phyloP scores from a whole-genome alignment of 2,888 invertebrate genomes.

The Latrodectus hesperus region DNA sequence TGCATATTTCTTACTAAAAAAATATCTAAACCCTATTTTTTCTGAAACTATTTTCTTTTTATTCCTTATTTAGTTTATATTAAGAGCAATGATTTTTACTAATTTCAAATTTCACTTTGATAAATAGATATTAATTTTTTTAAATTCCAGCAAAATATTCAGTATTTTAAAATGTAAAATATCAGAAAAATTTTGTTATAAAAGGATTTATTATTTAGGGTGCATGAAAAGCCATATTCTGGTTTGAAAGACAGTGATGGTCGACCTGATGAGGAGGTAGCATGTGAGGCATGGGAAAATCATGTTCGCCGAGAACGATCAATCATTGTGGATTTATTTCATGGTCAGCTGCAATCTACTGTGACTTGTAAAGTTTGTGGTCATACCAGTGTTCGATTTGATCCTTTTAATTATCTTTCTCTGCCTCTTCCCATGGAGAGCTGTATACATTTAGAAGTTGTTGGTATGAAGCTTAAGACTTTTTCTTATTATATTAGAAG shows the following conservation, averaged over 20 bases:
- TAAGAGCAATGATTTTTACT: no score
- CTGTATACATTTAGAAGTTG: slow-evolving; percentile 84
- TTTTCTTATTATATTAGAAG: no score
- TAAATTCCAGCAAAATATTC: neutral
- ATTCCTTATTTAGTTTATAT: no score
- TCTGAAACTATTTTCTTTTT: no score
- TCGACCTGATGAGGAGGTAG: slow-evolving; percentile 82
- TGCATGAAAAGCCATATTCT: slow-evolving; percentile 82
- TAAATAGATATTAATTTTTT: no score
- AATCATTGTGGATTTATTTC: slow-evolving; percentile 91
- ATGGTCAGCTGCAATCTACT: slow-evolving; percentile 92
- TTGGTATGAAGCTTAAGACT: slow-evolving; percentile 78
- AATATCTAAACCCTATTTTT: no score
- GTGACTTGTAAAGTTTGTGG: slow-evolving; percentile 88
- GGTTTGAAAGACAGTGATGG: slow-evolving; percentile 86
- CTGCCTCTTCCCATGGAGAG: slow-evolving; percentile 93
- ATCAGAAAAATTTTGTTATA: neutral
- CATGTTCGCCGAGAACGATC: slow-evolving; percentile 88
- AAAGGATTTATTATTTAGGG: slow-evolving; percentile 76
- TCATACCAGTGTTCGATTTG: slow-evolving; percentile 89
- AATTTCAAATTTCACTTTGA: no score
- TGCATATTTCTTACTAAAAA: no score
- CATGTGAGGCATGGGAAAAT: slow-evolving; percentile 86
- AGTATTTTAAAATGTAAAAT: neutral
- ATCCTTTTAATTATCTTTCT: slow-evolving; percentile 92